Conservation (phyloP, 2,113 vertebrate species). For the Microtus montanus region DNA sequence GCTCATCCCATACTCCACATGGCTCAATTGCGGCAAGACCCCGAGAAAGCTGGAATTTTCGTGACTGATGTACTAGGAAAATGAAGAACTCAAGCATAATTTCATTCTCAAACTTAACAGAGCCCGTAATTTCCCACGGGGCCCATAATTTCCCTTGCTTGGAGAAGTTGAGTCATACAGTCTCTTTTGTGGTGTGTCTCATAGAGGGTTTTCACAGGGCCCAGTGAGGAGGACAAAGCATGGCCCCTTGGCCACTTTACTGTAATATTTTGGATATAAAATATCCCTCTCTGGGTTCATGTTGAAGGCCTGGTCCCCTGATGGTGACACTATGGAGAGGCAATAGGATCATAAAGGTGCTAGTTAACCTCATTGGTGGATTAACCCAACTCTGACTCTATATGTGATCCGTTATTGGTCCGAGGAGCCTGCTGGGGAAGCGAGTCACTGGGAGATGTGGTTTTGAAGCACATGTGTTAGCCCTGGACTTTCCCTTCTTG, state of each 20-base stretch:
- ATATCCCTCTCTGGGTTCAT: neutral
- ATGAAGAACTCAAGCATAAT: neutral
- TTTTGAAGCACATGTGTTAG: neutral
- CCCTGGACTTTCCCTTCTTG: neutral
- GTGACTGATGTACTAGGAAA: neutral
- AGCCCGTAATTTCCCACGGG: neutral
- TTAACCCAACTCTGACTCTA: neutral
- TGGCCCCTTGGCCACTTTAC: neutral
- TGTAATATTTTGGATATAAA: neutral
- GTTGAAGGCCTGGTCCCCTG: neutral
- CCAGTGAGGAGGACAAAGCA: neutral
- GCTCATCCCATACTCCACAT: neutral
- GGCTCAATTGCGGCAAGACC: neutral
- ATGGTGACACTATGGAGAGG: neutral
- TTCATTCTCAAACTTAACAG: neutral
- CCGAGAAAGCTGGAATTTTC: slow-evolving; percentile 13
- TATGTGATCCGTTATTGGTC: neutral
- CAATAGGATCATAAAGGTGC: neutral
- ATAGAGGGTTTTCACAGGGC: neutral
- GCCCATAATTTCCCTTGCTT: neutral
- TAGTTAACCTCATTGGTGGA: too few relatives aligned
- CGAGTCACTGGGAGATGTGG: neutral
- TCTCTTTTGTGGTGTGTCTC: neutral
- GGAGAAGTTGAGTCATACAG: neutral
- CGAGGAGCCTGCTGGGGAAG: neutral